These are phyloP conservation scores for Distichodus sexfasciatus DNA, from an alignment of 2,797 vertebrate genomes.

Conservation along the genomic window DNA sequence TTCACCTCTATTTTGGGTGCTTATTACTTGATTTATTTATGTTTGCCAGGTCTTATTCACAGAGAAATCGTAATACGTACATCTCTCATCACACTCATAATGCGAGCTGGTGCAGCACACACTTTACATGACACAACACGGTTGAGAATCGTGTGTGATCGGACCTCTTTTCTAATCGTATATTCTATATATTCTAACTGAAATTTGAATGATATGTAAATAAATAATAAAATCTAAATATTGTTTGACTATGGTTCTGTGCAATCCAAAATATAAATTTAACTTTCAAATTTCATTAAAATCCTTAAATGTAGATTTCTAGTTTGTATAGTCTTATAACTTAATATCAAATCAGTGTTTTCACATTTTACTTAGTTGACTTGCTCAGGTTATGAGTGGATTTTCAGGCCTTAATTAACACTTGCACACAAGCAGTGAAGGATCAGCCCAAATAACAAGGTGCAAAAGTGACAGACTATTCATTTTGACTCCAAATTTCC, in stretches of 20 bases:
- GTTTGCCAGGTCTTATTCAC: neutral
- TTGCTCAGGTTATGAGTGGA: neutral
- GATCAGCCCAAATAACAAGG: neutral
- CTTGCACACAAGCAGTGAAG: neutral
- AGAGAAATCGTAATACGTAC: neutral
- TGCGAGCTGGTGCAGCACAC: neutral
- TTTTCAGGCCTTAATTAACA: neutral
- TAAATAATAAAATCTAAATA: too few species aligned
- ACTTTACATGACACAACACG: too few species aligned
- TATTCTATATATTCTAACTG: too few species aligned
- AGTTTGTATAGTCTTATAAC: too few species aligned
- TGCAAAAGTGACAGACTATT: neutral
- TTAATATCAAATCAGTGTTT: too few species aligned
- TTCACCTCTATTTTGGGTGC: constrained; percentile 6
- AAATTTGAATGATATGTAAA: too few species aligned
- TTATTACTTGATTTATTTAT: neutral
- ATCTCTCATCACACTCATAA: neutral
- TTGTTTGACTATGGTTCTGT: too few species aligned
- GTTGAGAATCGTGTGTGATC: too few species aligned
- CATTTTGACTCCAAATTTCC: neutral
- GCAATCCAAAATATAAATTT: too few species aligned
- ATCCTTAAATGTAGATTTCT: too few species aligned
- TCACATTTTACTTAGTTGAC: neutral
- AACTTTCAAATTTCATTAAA: too few species aligned
- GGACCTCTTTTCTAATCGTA: too few species aligned